Base-by-base conservation (phyloP, 2,888 invertebrate genomes). In the Pristionchus maxplancki region DNA sequence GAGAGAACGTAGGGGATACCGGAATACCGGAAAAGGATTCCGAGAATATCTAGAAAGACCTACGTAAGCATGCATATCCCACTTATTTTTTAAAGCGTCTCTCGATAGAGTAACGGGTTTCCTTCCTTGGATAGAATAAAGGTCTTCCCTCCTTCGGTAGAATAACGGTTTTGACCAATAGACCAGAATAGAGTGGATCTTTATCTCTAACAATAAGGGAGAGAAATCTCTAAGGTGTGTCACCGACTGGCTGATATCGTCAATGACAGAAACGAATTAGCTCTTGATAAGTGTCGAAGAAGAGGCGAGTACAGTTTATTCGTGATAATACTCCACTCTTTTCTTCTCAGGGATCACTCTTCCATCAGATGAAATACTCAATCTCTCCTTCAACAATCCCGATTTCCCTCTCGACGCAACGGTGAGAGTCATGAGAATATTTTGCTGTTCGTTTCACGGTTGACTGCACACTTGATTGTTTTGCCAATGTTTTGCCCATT, bases 241-340 rank as follows among this genome's bases (percentile, higher is more conserved):
- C 81, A 81, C 0, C 48, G 81, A n/a, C 81, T 81, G 2, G 81
- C 81, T 31, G 81, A 81, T 48, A 44, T 81, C 48, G 50, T 81
- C 81, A 81, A n/a, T 50, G 81, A 81, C n/a, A 34, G 81, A 28
- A 44, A 81, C 28, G 81, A 81, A 50, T 81, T 28, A 9, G 50
- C 81, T 3, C 13, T 81, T 28, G 81, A 81, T 20, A 81, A 50
- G 31, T 81, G 81, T 40, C 28, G 50, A 24, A 24, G 37, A 50
- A 81, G n/a, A 50, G 81, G 81, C 24, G 34, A 31, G 31, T 67
- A 31, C 15, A 31, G 67, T 67, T 20, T 67, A 17, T 67, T 11
- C 44, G 44, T 9, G 44, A 44, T 6, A 44, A 44, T 44, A n/a
- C 44, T 44, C 44, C 11, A 44, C 6, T 44, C 44, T 44, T 44